A percentile compares a stretch with the other conserved stretches of the same genome.
These are phyloP conservation scores for Oriolus oriolus DNA, from an alignment of 2,113 vertebrate species.

Conservation along the genomic window DNA sequence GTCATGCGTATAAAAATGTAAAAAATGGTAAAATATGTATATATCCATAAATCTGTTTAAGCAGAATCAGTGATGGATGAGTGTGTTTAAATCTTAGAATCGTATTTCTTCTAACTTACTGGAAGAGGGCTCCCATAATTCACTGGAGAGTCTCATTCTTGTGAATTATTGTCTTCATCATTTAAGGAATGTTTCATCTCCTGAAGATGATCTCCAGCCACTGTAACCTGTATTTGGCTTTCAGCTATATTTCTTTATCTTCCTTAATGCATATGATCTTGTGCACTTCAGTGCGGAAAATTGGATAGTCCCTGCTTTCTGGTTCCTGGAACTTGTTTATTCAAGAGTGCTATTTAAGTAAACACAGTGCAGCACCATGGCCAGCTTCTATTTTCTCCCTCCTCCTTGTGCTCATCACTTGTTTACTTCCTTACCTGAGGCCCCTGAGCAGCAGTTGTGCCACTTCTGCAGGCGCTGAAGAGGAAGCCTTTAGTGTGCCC, in stretches of 20 bases:
- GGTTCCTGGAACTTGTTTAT: background rate
- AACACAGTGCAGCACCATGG: background rate
- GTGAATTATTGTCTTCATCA: constrained; percentile 53
- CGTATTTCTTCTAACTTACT: constrained; percentile 7
- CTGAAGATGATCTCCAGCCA: constrained; percentile 37
- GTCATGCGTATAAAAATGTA: background rate
- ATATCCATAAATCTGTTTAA: constrained; percentile 21
- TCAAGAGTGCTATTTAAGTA: background rate
- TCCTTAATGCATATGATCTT: background rate
- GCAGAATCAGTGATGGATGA: constrained; percentile 38
- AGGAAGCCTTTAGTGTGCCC: background rate
- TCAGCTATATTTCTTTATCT: constrained; percentile 46
- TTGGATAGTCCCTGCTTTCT: background rate
- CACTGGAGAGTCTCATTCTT: constrained; percentile 23
- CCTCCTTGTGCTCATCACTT: background rate
- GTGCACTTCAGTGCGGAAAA: background rate
- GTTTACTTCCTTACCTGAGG: background rate
- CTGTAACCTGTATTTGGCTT: constrained; percentile 30
- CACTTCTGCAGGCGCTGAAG: background rate
- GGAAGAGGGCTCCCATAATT: constrained; percentile 38
- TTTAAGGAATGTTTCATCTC: constrained; percentile 49
- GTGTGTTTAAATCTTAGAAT: background rate
- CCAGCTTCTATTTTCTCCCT: background rate
- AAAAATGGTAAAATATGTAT: constrained; percentile 17
- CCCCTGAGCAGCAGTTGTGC: background rate